Base-by-base conservation (phyloP, 2,797 vertebrate species). In the Cyclura pinguis region DNA sequence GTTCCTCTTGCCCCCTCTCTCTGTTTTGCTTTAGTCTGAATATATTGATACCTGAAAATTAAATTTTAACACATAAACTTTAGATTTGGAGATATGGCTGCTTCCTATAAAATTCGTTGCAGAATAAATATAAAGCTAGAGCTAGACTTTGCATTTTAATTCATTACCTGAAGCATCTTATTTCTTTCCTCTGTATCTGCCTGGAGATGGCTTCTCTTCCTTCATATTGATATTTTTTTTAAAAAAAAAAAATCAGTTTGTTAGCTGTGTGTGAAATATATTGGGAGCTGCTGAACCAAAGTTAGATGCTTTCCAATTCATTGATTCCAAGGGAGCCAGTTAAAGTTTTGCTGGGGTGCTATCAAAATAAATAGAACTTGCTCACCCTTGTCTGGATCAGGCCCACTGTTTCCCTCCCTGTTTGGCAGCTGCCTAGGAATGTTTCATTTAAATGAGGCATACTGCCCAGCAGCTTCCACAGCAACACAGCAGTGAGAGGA, bases 51-150 rank as follows among this genome's bases (percentile, higher is more conserved):
- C n/a, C 35, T 62, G 42, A 27, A 64, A 14, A 12, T n/a, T 82
- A 59, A 59, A 67, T 64, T 32, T 84, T 18, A 84, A 84, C 7
- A 32, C 42, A 69, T 50, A 84, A 84, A n/a, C 83, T 69, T 84
- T 69, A 8, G 27, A 50, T 69, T 50, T 84, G 32, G 29, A 29
- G 42, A 50, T 16, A 12, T 50, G 3, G 24, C 64, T 69, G 6
- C 9, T 47, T 9, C 14, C 29, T 50, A 32, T 50, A 50, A 72
- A n/a, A 84, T 50, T 84, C 24, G 52, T 18, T 32, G 20, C 27
- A 69, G 14, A 50, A 69, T 69, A 47, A 50, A 32, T 69, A 7
- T 52, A 29, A 72, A 85, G 42, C 14, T 72, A 29, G 29, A 72
- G 47, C 3, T 16, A 47, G 42, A 64, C 10, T 69, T 32, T 84